Evolutionary conservation across 1,140 invertebrate genomes (phyloP).

Genomic region (Homarus americanus): DNA sequence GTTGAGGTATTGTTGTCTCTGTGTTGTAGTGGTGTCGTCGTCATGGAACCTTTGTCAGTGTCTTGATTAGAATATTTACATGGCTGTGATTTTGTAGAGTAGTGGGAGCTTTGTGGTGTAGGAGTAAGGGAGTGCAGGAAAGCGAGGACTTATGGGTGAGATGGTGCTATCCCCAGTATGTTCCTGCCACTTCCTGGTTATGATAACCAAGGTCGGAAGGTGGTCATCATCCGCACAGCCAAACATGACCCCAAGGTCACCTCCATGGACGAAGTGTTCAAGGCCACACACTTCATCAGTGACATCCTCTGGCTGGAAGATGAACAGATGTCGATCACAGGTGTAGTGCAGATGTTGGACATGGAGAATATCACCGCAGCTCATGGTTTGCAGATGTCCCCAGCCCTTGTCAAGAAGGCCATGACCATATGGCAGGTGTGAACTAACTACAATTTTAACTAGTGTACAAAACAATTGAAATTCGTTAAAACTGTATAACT

Average conservation of each 20-base stretch:
- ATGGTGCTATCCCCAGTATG: conserved; percentile 26
- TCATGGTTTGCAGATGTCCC: conserved; percentile 77
- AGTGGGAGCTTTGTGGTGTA: too few species aligned
- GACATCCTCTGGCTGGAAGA: conserved; percentile 75
- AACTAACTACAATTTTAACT: too few species aligned
- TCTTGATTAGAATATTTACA: too few species aligned
- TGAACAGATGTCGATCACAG: conserved; percentile 76
- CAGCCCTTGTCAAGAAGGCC: conserved; percentile 77
- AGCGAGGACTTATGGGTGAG: not conserved
- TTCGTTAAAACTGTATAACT: too few species aligned
- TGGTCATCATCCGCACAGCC: conserved; percentile 76
- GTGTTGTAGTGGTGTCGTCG: too few species aligned
- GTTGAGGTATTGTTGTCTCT: too few species aligned
- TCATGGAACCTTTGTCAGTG: too few species aligned
- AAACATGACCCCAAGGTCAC: conserved; percentile 76
- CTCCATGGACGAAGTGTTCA: conserved; percentile 75
- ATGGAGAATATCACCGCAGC: conserved; percentile 76
- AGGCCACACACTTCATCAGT: conserved; percentile 68
- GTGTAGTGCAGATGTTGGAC: conserved; percentile 78
- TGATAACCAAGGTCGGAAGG: conserved; percentile 71
- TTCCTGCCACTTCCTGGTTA: conserved; percentile 67
- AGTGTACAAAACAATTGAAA: too few species aligned
- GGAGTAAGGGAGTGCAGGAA: too few species aligned
- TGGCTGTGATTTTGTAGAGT: too few species aligned
- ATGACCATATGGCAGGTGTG: conserved; percentile 73